Evolutionary conservation across 53 echinoderm and acorn worm genomes (phyloP).

Genomic region (Apostichopus leukothele): DNA sequence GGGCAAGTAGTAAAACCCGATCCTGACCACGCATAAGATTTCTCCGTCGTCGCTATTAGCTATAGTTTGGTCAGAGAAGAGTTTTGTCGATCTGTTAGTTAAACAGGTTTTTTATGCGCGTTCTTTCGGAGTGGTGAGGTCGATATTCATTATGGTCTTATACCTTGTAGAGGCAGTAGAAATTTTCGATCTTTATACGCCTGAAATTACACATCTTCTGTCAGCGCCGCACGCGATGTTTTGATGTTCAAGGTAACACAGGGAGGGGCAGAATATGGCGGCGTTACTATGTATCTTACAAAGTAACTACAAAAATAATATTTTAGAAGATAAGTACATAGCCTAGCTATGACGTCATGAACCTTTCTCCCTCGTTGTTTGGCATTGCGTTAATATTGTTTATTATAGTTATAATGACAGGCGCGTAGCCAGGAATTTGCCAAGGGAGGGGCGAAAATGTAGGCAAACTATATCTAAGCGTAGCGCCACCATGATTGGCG

Average conservation of each 20-base stretch:
- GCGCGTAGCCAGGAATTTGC: too few species aligned
- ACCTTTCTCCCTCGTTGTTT: too few species aligned
- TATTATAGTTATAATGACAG: too few species aligned
- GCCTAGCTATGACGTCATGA: too few species aligned
- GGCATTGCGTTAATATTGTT: too few species aligned
- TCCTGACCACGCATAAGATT: conserved; percentile 29
- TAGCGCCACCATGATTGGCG: too few species aligned
- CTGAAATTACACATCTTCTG: not conserved
- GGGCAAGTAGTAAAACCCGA: not conserved
- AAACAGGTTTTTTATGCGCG: not conserved
- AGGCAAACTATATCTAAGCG: too few species aligned
- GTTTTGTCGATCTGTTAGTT: not conserved
- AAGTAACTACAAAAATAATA: too few species aligned
- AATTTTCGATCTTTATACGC: not conserved
- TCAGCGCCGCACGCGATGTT: not conserved
- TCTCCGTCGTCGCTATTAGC: not conserved
- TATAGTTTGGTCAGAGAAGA: not conserved
- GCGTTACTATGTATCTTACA: too few species aligned
- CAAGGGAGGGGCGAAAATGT: too few species aligned
- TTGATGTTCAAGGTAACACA: not conserved
- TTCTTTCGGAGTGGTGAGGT: not conserved
- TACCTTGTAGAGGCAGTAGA: not conserved
- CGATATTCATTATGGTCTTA: not conserved
- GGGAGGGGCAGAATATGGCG: too few species aligned
- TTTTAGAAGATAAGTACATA: too few species aligned